These are phyloP conservation scores for Cyclophora albipunctata DNA, from an alignment of 2,888 invertebrate species.

Conservation along the genomic window DNA sequence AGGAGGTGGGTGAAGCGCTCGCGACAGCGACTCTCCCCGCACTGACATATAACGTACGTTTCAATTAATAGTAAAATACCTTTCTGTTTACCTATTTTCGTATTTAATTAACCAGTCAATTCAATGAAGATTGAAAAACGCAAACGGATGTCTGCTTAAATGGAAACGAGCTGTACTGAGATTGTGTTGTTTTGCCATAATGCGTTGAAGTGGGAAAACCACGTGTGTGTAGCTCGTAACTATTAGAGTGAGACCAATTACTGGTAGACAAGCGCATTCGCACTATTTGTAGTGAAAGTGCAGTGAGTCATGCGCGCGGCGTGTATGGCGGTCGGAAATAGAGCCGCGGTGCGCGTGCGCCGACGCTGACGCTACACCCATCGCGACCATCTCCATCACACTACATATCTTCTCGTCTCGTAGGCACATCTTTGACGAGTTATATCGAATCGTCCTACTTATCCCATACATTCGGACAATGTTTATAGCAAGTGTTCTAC, in stretches of 20 bases:
- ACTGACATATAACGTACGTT: too few relatives aligned
- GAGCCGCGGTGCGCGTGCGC: constrained; percentile 36
- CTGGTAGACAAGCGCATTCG: constrained; percentile 40
- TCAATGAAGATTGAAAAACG: not conserved
- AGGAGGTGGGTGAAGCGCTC: too few relatives aligned
- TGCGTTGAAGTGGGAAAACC: constrained; percentile 6
- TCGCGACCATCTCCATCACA: not conserved
- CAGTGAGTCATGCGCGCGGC: constrained; percentile 51
- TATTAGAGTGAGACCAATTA: constrained; percentile 42
- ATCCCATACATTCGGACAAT: too few relatives aligned
- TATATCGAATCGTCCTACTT: too few relatives aligned
- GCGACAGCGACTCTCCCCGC: too few relatives aligned
- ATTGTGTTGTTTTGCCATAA: constrained; percentile 7
- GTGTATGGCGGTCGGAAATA: constrained; percentile 45
- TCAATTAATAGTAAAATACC: too few relatives aligned
- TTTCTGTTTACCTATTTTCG: too few relatives aligned
- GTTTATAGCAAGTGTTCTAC: too few relatives aligned
- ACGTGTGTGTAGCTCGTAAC: constrained; percentile 20
- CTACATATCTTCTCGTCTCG: not conserved
- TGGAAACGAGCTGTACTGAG: constrained; percentile 16
- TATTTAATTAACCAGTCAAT: too few relatives aligned
- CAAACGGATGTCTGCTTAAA: constrained; percentile 23
- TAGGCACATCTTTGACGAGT: too few relatives aligned
- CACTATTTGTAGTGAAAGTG: constrained; percentile 62
- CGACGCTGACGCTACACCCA: not conserved